phyloP scores from a whole-genome alignment of 1,140 invertebrate genomes.

The Drosophila pruinosa region DNA sequence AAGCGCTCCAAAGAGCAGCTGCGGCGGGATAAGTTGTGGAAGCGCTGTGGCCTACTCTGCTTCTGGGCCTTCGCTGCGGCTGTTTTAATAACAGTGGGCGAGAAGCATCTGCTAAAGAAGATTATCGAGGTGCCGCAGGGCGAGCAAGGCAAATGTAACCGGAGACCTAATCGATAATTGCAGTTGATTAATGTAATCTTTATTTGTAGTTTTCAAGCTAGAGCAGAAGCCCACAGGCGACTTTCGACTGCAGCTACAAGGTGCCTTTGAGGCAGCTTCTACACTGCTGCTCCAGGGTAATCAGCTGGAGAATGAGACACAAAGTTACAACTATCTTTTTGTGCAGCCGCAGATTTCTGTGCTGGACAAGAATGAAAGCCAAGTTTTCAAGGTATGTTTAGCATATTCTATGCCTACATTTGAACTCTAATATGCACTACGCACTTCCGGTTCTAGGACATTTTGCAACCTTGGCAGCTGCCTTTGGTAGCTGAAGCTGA shows the following conservation, averaged over 20 bases:
- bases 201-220: conserved; percentile 56
- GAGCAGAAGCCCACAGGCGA: conserved; percentile 68
- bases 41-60: conserved; percentile 53
- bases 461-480: conserved; percentile 64
- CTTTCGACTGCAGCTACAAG: conserved; percentile 63
- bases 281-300: neutral
- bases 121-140: conserved; percentile 68
- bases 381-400: conserved; percentile 41
- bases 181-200: neutral
- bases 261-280: conserved; percentile 55
- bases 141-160: conserved; percentile 61
- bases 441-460: conserved; percentile 36
- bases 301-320: conserved; percentile 42
- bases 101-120: conserved; percentile 77
- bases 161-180: neutral
- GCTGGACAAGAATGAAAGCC: conserved; percentile 37
- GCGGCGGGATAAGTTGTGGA: conserved; percentile 55
- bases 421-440: too few species aligned
- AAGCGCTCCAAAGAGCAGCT: conserved; percentile 67
- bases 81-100: conserved; percentile 66
- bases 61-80: conserved; percentile 69
- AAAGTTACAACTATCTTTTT: conserved; percentile 47
- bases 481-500: conserved; percentile 48
- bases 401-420: too few species aligned
- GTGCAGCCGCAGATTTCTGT: conserved; percentile 67